These are phyloP conservation scores for Drosophila sp. DNA, from an alignment of 1,140 invertebrate species.

Conservation along the genomic window DNA sequence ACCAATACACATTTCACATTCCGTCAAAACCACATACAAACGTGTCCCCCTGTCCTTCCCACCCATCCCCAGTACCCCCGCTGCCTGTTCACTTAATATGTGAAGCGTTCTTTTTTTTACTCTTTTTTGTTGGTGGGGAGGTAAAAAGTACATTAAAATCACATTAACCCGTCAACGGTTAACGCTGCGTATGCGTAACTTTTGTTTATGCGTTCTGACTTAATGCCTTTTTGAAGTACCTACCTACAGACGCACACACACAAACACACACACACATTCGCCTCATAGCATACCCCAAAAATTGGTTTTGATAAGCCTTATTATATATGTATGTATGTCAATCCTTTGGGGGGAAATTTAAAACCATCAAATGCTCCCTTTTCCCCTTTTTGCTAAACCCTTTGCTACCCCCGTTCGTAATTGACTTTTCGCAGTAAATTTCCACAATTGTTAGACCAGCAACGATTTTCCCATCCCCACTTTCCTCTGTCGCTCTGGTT, in stretches of 20 bases:
- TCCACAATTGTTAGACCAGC: slow-evolving; percentile 50
- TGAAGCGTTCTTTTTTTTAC: background rate
- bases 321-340: slow-evolving; percentile 39
- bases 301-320: slow-evolving; percentile 8
- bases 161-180: slow-evolving; percentile 78
- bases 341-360: slow-evolving; percentile 34
- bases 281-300: slow-evolving; percentile 15
- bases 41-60: background rate
- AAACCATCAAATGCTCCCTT: slow-evolving; percentile 27
- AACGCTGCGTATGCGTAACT: slow-evolving; percentile 74
- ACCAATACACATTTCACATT: slow-evolving; percentile 18
- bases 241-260: slow-evolving; percentile 35
- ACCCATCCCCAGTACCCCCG: background rate
- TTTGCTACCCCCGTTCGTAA: slow-evolving; percentile 35
- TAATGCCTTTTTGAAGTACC: slow-evolving; percentile 75
- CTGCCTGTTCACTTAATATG: background rate
- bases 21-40: slow-evolving; percentile 9
- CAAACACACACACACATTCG: slow-evolving; percentile 12
- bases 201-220: slow-evolving; percentile 71
- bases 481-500: slow-evolving; percentile 28
- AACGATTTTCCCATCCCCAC: background rate
- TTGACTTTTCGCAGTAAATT: slow-evolving; percentile 73
- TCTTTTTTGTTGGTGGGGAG: slow-evolving; percentile 7
- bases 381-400: background rate
- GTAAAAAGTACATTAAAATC: slow-evolving; percentile 80